phyloP scores from a whole-genome alignment of 2,888 invertebrate genomes.

The Drosophila percnosoma region DNA sequence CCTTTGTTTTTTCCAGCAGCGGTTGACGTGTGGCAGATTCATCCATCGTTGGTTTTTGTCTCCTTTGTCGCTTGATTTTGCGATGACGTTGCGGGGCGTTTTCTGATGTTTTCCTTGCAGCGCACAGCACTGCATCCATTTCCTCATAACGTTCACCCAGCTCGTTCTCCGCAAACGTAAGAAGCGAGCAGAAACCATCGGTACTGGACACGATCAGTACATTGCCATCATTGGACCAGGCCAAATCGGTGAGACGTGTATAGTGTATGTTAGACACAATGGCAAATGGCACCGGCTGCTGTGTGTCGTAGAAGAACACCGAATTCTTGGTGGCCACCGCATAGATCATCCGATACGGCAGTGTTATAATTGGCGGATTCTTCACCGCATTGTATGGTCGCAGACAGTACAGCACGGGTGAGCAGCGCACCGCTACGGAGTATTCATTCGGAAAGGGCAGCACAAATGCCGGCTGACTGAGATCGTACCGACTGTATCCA shows the following conservation, averaged over 20 bases:
- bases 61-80: slow-evolving; percentile 66
- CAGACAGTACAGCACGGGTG: slow-evolving; percentile 90
- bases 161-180: slow-evolving; percentile 91
- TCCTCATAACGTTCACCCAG: slow-evolving; percentile 87
- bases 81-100: slow-evolving; percentile 42
- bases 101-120: slow-evolving; percentile 61
- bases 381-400: slow-evolving; percentile 83
- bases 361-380: slow-evolving; percentile 87
- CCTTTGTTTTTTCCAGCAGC: slow-evolving; percentile 53
- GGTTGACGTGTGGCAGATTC: slow-evolving; percentile 43
- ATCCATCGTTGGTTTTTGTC: slow-evolving; percentile 61
- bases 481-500: slow-evolving; percentile 87
- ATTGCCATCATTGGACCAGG: slow-evolving; percentile 93
- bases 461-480: slow-evolving; percentile 90
- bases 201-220: slow-evolving; percentile 92
- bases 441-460: slow-evolving; percentile 92
- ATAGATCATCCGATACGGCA: slow-evolving; percentile 93
- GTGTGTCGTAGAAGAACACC: slow-evolving; percentile 94
- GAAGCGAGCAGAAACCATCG: slow-evolving; percentile 95
- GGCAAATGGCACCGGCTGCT: slow-evolving; percentile 92
- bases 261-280: slow-evolving; percentile 94
- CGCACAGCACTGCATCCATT: slow-evolving; percentile 80
- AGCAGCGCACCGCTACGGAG: slow-evolving; percentile 93
- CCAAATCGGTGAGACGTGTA: slow-evolving; percentile 93
- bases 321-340: slow-evolving; percentile 96